phyloP scores from a whole-genome alignment of 2,888 invertebrate species.

The Andrena minutula region DNA sequence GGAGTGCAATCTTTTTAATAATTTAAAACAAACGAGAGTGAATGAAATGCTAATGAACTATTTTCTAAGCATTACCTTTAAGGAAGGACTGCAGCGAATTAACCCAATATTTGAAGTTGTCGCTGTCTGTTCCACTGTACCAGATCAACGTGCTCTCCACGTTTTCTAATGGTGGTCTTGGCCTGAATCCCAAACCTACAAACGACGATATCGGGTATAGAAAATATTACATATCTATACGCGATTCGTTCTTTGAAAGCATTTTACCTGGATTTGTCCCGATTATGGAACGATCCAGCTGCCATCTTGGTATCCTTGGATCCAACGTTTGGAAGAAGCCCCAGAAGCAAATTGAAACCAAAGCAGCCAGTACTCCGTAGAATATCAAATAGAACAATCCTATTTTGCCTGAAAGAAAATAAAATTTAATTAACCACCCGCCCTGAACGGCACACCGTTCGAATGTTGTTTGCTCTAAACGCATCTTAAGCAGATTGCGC shows the following conservation, averaged over 20 bases:
- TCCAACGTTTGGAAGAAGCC: conserved; percentile 96
- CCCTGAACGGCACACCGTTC: not conserved
- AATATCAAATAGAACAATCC: conserved; percentile 97
- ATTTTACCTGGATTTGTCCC: conserved; percentile 95
- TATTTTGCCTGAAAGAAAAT: conserved; percentile 92
- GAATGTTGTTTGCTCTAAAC: no score
- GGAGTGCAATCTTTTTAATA: no score
- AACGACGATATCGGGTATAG: not conserved
- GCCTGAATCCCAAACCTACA: conserved; percentile 95
- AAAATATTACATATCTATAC: not conserved
- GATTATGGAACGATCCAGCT: conserved; percentile 93
- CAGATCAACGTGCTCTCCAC: conserved; percentile 98
- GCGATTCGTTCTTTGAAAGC: not conserved
- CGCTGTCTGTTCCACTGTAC: conserved; percentile 93
- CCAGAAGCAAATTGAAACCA: conserved; percentile 98
- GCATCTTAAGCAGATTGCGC: no score
- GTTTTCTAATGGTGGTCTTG: conserved; percentile 93
- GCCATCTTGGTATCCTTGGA: conserved; percentile 95
- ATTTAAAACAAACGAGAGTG: not conserved
- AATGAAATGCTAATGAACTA: not conserved
- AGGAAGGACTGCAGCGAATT: conserved; percentile 91
- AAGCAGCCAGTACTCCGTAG: conserved; percentile 95
- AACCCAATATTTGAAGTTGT: conserved; percentile 93
- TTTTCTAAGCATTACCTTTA: conserved; percentile 87
- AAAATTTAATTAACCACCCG: conserved; percentile 36